Conservation (phyloP, 2,113 vertebrate species). For the Ovis aries region ARS-UI_Ramb_v3.0 NC_056054.1:36165001-36165500, state of each 20-base stretch:
- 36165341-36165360: background rate
- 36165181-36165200: background rate
- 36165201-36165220: background rate
- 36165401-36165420: background rate
- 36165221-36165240: background rate
- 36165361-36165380: background rate
- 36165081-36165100: background rate
- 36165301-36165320: background rate
- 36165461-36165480: background rate
- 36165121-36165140: background rate
- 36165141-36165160: background rate
- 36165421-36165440: background rate
- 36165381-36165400: background rate
- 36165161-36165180: background rate
- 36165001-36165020: background rate
- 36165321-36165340: background rate
- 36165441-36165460: background rate
- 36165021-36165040: background rate
- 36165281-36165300: background rate
- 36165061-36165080: background rate
- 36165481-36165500: background rate
- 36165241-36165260: background rate
- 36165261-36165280: background rate
- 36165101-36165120: background rate
- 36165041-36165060: background rate